Evolutionary conservation across 2,113 vertebrate species (phyloP).

Genomic region (Dromaius novaehollandiae): DNA sequence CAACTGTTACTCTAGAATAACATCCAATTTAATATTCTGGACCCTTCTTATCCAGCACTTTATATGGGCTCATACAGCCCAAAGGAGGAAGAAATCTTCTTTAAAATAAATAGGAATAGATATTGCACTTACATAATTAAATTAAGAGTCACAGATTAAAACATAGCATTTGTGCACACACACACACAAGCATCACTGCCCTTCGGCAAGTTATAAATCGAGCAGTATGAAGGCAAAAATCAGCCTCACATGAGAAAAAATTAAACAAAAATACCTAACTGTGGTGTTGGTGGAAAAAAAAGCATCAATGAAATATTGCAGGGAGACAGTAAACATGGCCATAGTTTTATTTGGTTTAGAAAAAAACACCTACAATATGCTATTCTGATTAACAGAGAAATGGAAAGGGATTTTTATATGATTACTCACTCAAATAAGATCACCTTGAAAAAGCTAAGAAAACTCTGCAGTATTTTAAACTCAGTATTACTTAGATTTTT

Average conservation of each 20-base stretch:
- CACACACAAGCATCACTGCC: not conserved
- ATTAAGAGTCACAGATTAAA: not conserved
- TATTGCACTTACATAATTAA: constrained; percentile 33
- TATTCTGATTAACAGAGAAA: not conserved
- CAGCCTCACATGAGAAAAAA: not conserved
- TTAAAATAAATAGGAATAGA: constrained; percentile 11
- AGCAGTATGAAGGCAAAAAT: not conserved
- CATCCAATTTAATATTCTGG: not conserved
- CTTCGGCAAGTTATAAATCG: rapidly evolving
- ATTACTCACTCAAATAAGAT: not conserved
- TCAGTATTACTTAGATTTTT: not conserved
- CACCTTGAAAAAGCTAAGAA: not conserved
- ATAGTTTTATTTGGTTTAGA: not conserved
- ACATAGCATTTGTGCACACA: not conserved
- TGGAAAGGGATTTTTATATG: not conserved
- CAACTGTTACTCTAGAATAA: not conserved
- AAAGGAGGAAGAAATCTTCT: not conserved
- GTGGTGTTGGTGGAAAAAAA: not conserved
- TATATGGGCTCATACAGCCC: not conserved
- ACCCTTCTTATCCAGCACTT: not conserved
- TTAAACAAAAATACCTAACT: not conserved
- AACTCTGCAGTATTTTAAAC: not conserved
- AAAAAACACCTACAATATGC: not conserved
- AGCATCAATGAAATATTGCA: not conserved
- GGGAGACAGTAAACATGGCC: not conserved